These are phyloP conservation scores for Coptotermes formosanus DNA, from an alignment of 1,140 invertebrate species.

Conservation along the genomic window DNA sequence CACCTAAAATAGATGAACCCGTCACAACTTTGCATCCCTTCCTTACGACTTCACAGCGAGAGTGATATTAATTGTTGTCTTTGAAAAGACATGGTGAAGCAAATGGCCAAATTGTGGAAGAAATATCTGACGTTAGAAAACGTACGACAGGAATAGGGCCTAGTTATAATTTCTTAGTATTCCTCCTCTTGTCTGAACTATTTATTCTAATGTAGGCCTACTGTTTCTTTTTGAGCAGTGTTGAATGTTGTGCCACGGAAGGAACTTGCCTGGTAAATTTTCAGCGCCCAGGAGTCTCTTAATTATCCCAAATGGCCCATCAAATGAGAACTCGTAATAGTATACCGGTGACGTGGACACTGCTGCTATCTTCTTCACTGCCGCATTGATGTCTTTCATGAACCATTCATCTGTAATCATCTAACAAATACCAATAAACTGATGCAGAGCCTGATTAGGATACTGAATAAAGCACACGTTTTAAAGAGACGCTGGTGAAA, in stretches of 20 bases:
- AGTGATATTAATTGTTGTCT: neutral
- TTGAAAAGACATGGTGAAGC: neutral
- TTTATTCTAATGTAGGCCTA: too few species aligned
- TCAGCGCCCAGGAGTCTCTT: neutral
- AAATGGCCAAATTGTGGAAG: neutral
- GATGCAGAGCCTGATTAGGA: too few species aligned
- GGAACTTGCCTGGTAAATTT: slow-evolving; percentile 2
- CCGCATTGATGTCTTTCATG: slow-evolving; percentile 45
- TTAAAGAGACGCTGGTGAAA: too few species aligned
- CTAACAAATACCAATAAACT: slow-evolving; percentile 37
- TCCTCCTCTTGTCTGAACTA: neutral
- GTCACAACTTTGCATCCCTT: neutral
- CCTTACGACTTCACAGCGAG: neutral
- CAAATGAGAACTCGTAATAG: slow-evolving; percentile 51
- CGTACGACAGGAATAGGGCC: neutral
- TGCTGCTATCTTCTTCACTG: slow-evolving; percentile 42
- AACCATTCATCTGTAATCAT: slow-evolving; percentile 51
- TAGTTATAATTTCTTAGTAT: neutral
- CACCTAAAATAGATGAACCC: slow-evolving; percentile 37
- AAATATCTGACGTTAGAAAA: neutral
- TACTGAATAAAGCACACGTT: too few species aligned
- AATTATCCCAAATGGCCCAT: neutral
- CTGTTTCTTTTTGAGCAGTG: too few species aligned
- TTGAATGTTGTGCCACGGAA: neutral
- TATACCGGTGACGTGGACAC: slow-evolving; percentile 45